Base-by-base conservation (phyloP, 2,888 invertebrate genomes). In the Callyntrura guangdongensis region DNA sequence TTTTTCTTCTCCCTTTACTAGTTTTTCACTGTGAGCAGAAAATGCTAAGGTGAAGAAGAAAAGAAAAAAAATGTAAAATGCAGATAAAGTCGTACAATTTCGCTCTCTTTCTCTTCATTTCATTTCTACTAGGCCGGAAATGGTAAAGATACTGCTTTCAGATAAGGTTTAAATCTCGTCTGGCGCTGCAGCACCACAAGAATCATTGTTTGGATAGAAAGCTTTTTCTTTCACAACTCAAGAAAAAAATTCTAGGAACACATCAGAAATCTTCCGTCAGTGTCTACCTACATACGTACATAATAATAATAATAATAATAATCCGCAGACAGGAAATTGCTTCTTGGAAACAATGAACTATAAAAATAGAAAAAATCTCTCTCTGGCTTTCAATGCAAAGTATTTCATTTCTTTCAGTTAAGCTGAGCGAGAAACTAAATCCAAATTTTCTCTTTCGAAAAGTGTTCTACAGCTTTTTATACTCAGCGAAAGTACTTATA, bases 311-410 rank as follows among this genome's bases (percentile, higher is more conserved):
- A 22, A 17, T 12, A 17, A 49, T 22, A 47, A 53, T 49, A 53
- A 20, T 25, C 22, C 49, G 53, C 77, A 49, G 22, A 49, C 14
- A 56, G 86, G 61, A 86, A 86, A 86, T 86, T 86, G 86, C 77
- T 72, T 77, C 77, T 86, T 49, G 77, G 77, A 86, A 72, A 77
- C 69, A 72, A 27, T 72, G 56, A 85, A 20, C 22, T 25, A 53
- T 67, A 56, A 25, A 56, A 72, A n/a, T n/a, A 72, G 17, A 27
- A 12, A 61, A 83, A 45, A 20, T 45, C 49, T 77, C 49, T 14
- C 49, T 77, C 49, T 47, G 0, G 22, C 5, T 22, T 53, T 49
- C 77, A 69, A 69, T 14, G 27, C 45, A 22, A 77, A 20, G 22
- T 77, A 77, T 77, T 77, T 22, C 77, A 49, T 77, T 49, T 36